Evolutionary conservation across 2,113 vertebrate species (phyloP), one percentile per base, ranked within the genome.

Genomic region (Peromyscus polionotus): DNA sequence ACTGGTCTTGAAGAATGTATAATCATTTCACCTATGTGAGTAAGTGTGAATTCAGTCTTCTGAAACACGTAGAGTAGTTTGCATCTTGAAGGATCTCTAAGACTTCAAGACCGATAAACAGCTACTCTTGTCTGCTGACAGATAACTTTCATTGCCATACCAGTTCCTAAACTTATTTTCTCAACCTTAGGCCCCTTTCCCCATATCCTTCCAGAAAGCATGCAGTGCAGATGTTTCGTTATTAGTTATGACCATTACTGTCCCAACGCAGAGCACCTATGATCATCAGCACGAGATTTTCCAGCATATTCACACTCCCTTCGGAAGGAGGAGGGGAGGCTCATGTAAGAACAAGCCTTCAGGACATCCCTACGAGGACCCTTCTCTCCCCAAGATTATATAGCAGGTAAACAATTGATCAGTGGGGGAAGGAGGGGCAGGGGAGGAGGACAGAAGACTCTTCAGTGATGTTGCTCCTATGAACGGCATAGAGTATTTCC

Each of bases 151-250:
- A 45, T 89, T 88, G 48, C 13, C 79, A 65, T 67, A 67, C 51
- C 22, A 9, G 0, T 65, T 91, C 7, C 65, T 89, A 84, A 75
- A 91, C 36, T 80, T 9, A 83, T 85, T 92, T 85, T 36, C 9
- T 42, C 36, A 48, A 22, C 19, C 86, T 95, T 12, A 63, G 20
- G 86, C 63, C 59, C 7, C 36, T 92, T 63, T 92, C 22, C 28
- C 42, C 77, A 28, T 57, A 79, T 92, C 51, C 54, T 77, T 93
- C n/a, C 31, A 83, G 92, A 70, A 94, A 96, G 16, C 39, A 10
- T 84, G 84, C 5, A 13, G 10, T 51, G 31, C 5, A 68, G 63
- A 7, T 87, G 12, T 24, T 36, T 87, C 65, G 5, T 87, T 17
- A 22, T 36, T 24, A 51, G 9, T 33, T 20, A 22, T 48, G 31